These are phyloP conservation scores for Phocoena sinus DNA, from an alignment of 2,113 vertebrate genomes.

Conservation along the genomic window DNA sequence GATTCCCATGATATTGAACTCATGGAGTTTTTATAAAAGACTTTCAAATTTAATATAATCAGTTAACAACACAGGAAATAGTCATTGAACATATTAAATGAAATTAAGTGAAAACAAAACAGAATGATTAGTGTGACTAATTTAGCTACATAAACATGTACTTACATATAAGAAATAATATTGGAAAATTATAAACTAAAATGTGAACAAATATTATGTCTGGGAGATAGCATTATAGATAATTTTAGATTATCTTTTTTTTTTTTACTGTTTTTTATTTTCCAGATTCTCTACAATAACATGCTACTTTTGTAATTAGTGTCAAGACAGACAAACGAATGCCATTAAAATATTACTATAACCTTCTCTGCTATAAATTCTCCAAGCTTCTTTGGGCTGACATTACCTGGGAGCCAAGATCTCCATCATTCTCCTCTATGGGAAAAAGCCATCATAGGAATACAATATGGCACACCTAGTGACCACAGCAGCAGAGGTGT, in stretches of 20 bases:
- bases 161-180: background rate
- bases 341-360: background rate
- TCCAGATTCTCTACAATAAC: background rate
- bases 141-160: background rate
- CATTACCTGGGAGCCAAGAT: background rate
- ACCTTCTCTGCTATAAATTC: background rate
- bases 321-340: background rate
- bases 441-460: background rate
- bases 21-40: background rate
- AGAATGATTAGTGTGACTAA: background rate
- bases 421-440: background rate
- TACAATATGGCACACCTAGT: background rate
- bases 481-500: background rate
- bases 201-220: background rate
- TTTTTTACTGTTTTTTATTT: background rate
- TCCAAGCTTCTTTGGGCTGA: background rate
- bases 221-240: background rate
- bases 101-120: conserved; percentile 2
- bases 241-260: background rate
- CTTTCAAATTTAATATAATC: conserved; percentile 7
- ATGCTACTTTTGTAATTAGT: background rate
- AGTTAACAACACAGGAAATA: background rate
- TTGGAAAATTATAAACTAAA: background rate
- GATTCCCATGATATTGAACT: background rate
- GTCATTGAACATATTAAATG: background rate